These are phyloP conservation scores for Martes martes DNA, from an alignment of 2,113 vertebrate genomes.

Conservation along the genomic window DNA sequence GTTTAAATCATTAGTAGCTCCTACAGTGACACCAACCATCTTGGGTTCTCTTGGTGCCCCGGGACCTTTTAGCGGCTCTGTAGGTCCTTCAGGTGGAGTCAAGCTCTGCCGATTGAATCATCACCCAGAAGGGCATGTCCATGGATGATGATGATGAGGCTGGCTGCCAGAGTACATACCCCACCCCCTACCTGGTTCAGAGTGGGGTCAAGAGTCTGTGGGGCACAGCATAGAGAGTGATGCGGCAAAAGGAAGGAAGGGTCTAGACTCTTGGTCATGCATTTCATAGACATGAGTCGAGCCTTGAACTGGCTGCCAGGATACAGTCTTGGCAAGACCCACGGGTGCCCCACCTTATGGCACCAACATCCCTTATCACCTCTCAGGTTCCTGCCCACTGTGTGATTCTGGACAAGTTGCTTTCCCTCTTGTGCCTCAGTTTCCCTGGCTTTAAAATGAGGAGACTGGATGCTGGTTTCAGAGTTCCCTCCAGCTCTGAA, in stretches of 20 bases:
- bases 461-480: background rate
- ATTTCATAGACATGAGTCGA: background rate
- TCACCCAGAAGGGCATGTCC: background rate
- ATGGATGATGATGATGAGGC: background rate
- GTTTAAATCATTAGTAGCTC: background rate
- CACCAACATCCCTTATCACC: accelerated
- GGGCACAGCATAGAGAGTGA: background rate
- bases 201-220: background rate
- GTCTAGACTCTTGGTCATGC: background rate
- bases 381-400: background rate
- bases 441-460: background rate
- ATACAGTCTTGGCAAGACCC: background rate
- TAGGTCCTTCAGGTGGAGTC: accelerated
- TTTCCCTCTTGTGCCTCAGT: background rate
- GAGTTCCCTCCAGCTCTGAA: background rate
- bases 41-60: background rate
- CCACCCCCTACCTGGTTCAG: background rate
- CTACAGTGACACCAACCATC: accelerated
- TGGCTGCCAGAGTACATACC: background rate
- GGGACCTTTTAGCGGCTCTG: background rate
- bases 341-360: accelerated
- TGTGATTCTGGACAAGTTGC: background rate
- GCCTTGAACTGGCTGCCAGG: background rate
- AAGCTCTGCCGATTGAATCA: background rate
- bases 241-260: background rate